Conservation (phyloP, 2,888 invertebrate genomes). For the Trichopoda pennipes region DNA sequence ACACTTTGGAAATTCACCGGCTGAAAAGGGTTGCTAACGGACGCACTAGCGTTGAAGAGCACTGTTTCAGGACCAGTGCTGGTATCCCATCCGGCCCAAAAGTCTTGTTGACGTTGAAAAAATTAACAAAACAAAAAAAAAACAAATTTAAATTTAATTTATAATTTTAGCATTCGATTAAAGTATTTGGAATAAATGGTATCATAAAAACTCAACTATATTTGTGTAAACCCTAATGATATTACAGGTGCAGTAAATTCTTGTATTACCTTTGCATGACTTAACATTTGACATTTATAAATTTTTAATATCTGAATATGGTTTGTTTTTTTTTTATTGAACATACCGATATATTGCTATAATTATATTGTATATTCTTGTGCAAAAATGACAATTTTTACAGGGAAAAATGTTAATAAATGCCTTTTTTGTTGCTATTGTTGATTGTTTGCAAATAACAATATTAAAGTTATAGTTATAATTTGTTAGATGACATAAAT, state of each 20-base stretch:
- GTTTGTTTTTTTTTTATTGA: not conserved
- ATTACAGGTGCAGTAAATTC: not conserved
- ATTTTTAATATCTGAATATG: constrained; percentile 49
- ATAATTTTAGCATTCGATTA: no score
- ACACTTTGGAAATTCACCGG: no score
- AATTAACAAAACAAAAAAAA: no score
- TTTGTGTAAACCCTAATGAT: constrained; percentile 21
- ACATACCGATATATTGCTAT: not conserved
- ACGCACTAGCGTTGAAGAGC: no score
- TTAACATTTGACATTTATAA: constrained; percentile 43
- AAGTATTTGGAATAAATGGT: not conserved
- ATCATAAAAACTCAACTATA: not conserved
- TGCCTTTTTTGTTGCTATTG: constrained; percentile 41
- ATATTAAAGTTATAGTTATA: constrained; percentile 30
- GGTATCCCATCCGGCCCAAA: no score
- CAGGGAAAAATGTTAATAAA: constrained; percentile 35
- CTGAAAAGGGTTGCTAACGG: no score
- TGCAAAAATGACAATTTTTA: constrained; percentile 17
- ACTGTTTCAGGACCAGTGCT: no score
- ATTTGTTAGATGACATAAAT: constrained; percentile 49
- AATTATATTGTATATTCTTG: not conserved
- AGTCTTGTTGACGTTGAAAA: no score
- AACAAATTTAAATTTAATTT: no score
- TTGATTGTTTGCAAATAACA: constrained; percentile 38
- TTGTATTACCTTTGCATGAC: constrained; percentile 11